Percentiles rank a stretch among this genome's conserved stretches.
These are phyloP conservation scores for Drosophila subpulchrella DNA, from an alignment of 1,140 invertebrate genomes.

Conservation along the genomic window DNA sequence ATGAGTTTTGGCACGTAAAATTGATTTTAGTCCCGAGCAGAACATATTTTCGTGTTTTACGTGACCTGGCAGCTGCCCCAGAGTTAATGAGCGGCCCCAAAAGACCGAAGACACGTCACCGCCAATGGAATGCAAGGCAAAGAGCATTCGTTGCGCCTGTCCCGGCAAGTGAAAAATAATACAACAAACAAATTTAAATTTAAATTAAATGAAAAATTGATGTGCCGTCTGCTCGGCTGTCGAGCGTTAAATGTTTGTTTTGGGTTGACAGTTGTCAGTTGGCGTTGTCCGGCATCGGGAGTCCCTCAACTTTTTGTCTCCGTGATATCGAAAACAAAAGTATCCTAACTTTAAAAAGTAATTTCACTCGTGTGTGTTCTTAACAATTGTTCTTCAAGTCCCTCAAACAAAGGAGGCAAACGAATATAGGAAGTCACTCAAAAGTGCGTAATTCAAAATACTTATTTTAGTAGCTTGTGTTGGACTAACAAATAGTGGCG, in stretches of 20 bases:
- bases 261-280: constrained; percentile 69
- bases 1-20: constrained; percentile 46
- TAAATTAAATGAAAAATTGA: constrained; percentile 80
- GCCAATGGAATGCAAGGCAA: constrained; percentile 72
- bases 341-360: background rate
- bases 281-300: constrained; percentile 71
- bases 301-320: constrained; percentile 41
- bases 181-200: constrained; percentile 43
- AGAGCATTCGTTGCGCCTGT: constrained; percentile 67
- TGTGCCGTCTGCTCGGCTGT: constrained; percentile 53
- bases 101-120: constrained; percentile 57
- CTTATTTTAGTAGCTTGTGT: background rate
- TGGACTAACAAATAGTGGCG: constrained; percentile 28
- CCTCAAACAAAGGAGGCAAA: constrained; percentile 21
- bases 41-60: constrained; percentile 46
- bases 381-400: constrained; percentile 14
- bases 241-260: constrained; percentile 56
- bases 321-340: constrained; percentile 4
- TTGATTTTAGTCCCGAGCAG: constrained; percentile 39
- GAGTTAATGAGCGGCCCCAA: constrained; percentile 36
- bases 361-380: constrained; percentile 25
- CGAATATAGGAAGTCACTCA: constrained; percentile 27
- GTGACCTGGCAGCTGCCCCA: constrained; percentile 38
- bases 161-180: constrained; percentile 17
- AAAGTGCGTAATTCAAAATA: constrained; percentile 35